These are phyloP conservation scores for Xenopus petersii DNA, from an alignment of 2,797 vertebrate species.

Conservation along the genomic window DNA sequence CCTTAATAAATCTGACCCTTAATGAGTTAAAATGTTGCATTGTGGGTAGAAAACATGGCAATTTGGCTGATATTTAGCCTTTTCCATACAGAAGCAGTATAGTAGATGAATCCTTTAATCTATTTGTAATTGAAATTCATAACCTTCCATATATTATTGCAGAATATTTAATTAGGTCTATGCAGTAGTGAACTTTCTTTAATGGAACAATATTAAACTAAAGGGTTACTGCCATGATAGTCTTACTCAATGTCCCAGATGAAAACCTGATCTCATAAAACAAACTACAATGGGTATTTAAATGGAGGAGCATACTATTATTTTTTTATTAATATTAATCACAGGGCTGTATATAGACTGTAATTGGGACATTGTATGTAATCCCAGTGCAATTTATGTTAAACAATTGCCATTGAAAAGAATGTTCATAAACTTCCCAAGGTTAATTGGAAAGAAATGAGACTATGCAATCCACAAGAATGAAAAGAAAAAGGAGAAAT, in stretches of 20 bases:
- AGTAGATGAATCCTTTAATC: no score
- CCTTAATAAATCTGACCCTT: no score
- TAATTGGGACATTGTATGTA: slow-evolving; percentile 57
- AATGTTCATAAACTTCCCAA: slow-evolving; percentile 36
- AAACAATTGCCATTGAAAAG: slow-evolving; percentile 30
- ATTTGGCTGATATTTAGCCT: no score
- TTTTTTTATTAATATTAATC: slow-evolving; percentile 63
- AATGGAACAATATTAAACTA: neutral
- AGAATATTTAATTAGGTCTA: no score
- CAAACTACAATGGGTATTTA: neutral
- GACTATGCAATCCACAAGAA: slow-evolving; percentile 31
- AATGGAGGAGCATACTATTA: slow-evolving; percentile 48
- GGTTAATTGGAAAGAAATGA: slow-evolving; percentile 46
- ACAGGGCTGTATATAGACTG: slow-evolving; percentile 55
- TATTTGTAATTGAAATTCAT: no score
- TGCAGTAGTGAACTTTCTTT: no score
- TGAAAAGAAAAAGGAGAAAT: neutral
- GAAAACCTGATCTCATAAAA: neutral
- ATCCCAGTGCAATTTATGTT: slow-evolving; percentile 52
- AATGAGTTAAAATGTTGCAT: no score
- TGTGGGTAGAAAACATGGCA: no score
- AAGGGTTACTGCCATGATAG: neutral
- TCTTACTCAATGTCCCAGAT: neutral
- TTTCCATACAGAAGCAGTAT: no score
- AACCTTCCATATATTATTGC: no score